Percentiles rank a stretch among this genome's conserved stretches.
Evolutionary conservation across 1,140 invertebrate genomes (phyloP).

Genomic region (Dendrolimus punctatus): DNA sequence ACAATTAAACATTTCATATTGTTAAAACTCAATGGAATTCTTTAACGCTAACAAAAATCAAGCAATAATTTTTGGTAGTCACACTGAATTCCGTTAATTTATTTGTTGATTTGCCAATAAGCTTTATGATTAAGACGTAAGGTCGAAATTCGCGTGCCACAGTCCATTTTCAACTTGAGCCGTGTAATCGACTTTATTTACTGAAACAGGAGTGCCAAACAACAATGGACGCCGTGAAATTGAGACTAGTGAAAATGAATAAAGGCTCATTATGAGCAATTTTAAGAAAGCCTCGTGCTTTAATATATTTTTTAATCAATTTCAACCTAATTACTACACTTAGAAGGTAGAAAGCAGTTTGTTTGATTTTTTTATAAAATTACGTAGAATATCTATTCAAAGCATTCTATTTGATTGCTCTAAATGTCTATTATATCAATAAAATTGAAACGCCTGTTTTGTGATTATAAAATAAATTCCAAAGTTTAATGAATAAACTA

Average conservation of each 20-base stretch:
- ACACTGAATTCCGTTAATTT: slow-evolving; percentile 10
- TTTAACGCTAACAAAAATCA: not conserved
- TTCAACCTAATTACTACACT: not conserved
- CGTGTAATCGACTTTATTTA: slow-evolving; percentile 21
- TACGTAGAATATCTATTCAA: too few relatives aligned
- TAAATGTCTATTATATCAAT: too few relatives aligned
- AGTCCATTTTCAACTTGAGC: not conserved
- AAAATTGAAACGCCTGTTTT: too few relatives aligned
- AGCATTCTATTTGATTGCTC: too few relatives aligned
- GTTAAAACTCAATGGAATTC: slow-evolving; percentile 12
- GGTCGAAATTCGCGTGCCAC: slow-evolving; percentile 12
- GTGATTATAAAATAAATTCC: too few relatives aligned
- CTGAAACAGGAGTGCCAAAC: slow-evolving; percentile 24
- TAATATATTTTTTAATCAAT: not conserved
- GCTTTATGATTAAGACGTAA: slow-evolving; percentile 11
- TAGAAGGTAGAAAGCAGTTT: not conserved
- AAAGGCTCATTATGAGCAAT: slow-evolving; percentile 31
- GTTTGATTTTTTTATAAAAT: too few relatives aligned
- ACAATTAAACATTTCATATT: slow-evolving; percentile 8
- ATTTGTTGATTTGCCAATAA: slow-evolving; percentile 1
- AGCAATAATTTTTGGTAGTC: slow-evolving; percentile 13
- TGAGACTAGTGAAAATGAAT: slow-evolving; percentile 34
- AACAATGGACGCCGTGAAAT: slow-evolving; percentile 36
- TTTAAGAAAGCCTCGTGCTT: not conserved
- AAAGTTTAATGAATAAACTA: too few relatives aligned